Percentiles rank a stretch among this genome's conserved stretches.
These are phyloP conservation scores for Ophonus ardosiacus DNA, from an alignment of 2,888 invertebrate genomes.

Conservation along the genomic window DNA sequence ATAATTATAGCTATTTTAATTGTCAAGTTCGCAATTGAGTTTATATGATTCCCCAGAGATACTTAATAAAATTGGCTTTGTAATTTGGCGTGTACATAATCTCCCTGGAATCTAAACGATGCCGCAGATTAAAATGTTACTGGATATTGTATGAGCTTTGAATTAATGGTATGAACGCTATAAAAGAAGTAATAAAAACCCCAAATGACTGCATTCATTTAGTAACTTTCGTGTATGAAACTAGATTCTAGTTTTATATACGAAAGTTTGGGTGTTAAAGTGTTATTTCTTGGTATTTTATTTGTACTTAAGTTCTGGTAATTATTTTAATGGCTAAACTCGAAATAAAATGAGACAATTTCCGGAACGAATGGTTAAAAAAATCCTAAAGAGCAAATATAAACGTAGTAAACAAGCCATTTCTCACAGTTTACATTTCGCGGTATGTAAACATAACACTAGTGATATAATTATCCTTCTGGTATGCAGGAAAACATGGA, in stretches of 20 bases:
- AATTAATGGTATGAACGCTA: conserved; percentile 10
- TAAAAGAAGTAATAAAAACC: conserved; percentile 5
- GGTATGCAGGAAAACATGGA: conserved; percentile 20
- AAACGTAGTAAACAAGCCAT: conserved; percentile 34
- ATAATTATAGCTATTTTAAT: not conserved
- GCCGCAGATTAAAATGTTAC: not conserved
- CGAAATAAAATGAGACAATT: not conserved
- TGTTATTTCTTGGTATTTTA: not conserved
- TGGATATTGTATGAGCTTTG: not conserved
- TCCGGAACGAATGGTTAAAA: not conserved
- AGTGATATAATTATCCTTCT: conserved; percentile 24
- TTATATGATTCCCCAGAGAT: not conserved
- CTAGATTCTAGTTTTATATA: not conserved
- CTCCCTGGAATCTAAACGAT: not conserved
- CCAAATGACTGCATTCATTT: not conserved
- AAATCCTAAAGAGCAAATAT: not conserved
- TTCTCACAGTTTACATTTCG: conserved; percentile 31
- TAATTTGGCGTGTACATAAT: not conserved
- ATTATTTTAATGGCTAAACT: not conserved
- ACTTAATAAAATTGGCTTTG: conserved; percentile 3
- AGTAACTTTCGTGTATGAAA: too few relatives aligned
- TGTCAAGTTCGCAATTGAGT: not conserved
- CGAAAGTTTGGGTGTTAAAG: not conserved
- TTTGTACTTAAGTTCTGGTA: not conserved
- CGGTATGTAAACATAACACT: conserved; percentile 12